A percentile compares a stretch with the other conserved stretches of the same genome.
Conservation (phyloP, 2,888 invertebrate genomes). For the Rapana venosa region DNA sequence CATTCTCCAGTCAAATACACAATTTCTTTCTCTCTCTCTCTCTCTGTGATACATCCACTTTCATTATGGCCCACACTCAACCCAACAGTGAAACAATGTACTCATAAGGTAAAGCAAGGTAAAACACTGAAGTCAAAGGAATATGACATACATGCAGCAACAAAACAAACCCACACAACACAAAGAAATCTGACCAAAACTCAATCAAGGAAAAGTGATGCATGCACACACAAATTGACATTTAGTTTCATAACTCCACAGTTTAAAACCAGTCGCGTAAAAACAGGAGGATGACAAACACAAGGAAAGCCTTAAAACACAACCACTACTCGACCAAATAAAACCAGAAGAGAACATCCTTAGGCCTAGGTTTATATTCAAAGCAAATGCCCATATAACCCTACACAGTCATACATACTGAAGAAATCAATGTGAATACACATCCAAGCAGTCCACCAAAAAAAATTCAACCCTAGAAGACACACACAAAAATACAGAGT, state of each 20-base stretch:
- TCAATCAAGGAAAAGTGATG: background rate
- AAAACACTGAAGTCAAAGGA: background rate
- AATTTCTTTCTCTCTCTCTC: background rate
- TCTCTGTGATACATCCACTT: background rate
- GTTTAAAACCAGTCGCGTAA: background rate
- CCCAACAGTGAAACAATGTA: background rate
- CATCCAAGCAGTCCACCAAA: too few relatives aligned
- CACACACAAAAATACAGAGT: too few relatives aligned
- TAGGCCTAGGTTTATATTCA: too few relatives aligned
- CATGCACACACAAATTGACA: conserved; percentile 9
- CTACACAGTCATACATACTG: too few relatives aligned
- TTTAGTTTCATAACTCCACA: background rate
- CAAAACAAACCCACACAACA: background rate
- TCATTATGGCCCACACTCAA: background rate
- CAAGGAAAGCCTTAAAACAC: background rate
- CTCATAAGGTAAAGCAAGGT: background rate
- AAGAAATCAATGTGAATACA: too few relatives aligned
- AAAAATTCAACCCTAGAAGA: too few relatives aligned
- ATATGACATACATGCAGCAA: background rate
- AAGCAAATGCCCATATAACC: too few relatives aligned
- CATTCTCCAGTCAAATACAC: too few relatives aligned
- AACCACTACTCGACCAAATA: background rate
- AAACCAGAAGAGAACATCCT: too few relatives aligned
- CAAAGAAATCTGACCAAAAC: background rate
- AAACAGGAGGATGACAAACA: background rate